A percentile compares a stretch with the other conserved stretches of the same genome.
Evolutionary conservation across 2,888 invertebrate species (phyloP).

Genomic region (Ophioninae sp.): DNA sequence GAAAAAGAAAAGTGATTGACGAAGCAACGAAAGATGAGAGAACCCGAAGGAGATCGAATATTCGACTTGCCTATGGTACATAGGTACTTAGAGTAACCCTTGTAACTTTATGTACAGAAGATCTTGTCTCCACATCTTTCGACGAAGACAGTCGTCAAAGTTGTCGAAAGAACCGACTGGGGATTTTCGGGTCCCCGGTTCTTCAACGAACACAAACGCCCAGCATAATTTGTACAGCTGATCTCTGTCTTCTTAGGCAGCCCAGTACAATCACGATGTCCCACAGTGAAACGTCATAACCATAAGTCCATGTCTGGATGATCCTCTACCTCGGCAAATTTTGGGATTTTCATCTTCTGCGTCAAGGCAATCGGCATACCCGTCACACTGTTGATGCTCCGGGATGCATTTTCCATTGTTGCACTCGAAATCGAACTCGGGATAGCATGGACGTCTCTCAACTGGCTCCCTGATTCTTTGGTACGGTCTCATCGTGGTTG

Average conservation of each 20-base stretch:
- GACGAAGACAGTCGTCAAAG: conserved; percentile 5
- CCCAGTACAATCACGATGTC: conserved; percentile 48
- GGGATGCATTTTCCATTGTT: conserved; percentile 83
- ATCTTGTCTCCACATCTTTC: conserved; percentile 3
- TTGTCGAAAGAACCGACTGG: conserved; percentile 11
- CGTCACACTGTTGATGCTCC: conserved; percentile 82
- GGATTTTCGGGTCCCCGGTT: not conserved
- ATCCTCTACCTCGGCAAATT: conserved; percentile 67
- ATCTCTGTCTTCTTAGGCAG: conserved; percentile 40
- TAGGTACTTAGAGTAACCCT: conserved; percentile 19
- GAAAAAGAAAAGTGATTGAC: conserved; percentile 1
- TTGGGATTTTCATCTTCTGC: conserved; percentile 83
- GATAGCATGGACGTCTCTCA: conserved; percentile 35
- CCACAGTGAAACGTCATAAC: conserved; percentile 23
- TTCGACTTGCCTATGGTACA: conserved; percentile 22
- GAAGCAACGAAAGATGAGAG: conserved; percentile 30
- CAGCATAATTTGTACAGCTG: conserved; percentile 46
- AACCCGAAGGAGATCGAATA: conserved; percentile 2
- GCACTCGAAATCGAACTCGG: conserved; percentile 75
- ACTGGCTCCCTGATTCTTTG: not conserved
- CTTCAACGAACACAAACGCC: conserved; percentile 38
- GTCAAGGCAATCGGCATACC: conserved; percentile 82
- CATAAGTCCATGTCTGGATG: conserved; percentile 43
- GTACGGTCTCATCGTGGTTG: not conserved
- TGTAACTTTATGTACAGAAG: conserved; percentile 38